Percentiles rank a stretch among this genome's conserved stretches.
These are phyloP conservation scores for Ophion obscuratus DNA, from an alignment of 2,888 invertebrate genomes.

Conservation along the genomic window DNA sequence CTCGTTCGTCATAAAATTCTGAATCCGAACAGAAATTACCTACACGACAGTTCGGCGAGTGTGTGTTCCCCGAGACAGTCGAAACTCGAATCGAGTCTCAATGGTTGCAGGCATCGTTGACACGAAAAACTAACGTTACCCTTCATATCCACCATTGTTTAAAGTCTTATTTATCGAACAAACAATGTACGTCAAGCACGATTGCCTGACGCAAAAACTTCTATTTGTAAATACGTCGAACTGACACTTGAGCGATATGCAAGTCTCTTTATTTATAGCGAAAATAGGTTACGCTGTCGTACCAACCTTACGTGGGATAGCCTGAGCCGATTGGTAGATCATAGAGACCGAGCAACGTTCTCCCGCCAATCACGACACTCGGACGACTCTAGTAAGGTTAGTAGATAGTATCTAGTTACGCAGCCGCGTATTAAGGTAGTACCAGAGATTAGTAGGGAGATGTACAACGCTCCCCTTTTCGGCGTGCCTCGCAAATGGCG, in stretches of 20 bases:
- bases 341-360: background rate
- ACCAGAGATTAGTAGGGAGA: no score
- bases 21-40: conserved; percentile 80
- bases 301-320: background rate
- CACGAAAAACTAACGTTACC: conserved; percentile 94
- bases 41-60: conserved; percentile 93
- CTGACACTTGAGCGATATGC: conserved; percentile 52
- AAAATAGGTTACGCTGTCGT: conserved; percentile 1
- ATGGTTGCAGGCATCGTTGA: conserved; percentile 95
- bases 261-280: conserved; percentile 37
- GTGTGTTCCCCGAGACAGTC: conserved; percentile 94
- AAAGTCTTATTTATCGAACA: conserved; percentile 61
- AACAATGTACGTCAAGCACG: conserved; percentile 44
- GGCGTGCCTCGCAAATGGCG: no score
- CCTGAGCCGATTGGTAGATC: background rate
- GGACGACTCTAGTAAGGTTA: background rate
- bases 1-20: conserved; percentile 43
- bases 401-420: background rate
- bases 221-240: conserved; percentile 63
- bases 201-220: conserved; percentile 51
- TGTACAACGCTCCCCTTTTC: no score
- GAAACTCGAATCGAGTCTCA: conserved; percentile 93
- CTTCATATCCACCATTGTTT: conserved; percentile 89
- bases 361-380: background rate
- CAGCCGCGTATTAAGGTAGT: no score